phyloP scores from a whole-genome alignment of 2,797 vertebrate species.

The Carduelis carduelis region DNA sequence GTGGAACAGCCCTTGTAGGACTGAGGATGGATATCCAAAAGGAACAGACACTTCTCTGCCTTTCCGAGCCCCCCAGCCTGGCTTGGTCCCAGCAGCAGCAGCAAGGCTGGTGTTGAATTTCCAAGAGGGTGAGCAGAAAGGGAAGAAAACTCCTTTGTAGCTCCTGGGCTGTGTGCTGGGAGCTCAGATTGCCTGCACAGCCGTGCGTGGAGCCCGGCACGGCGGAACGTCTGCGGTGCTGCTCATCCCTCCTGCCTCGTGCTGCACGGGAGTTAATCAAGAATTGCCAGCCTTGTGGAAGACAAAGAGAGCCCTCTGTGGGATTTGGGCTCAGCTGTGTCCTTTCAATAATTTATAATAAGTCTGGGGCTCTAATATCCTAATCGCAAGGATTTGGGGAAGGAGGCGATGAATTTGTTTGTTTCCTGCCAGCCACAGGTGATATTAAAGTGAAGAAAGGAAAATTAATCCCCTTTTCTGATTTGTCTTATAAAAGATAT shows the following conservation, averaged over 20 bases:
- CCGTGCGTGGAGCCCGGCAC: accelerated
- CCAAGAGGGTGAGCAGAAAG: background rate
- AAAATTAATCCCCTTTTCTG: slow-evolving; percentile 36
- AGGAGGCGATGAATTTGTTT: slow-evolving; percentile 29
- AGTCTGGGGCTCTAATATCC: slow-evolving; percentile 20
- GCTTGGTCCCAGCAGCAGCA: background rate
- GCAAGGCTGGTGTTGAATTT: background rate
- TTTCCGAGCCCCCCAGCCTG: background rate
- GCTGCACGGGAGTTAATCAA: background rate
- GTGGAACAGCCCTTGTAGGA: accelerated
- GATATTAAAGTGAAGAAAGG: background rate
- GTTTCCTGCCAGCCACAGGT: slow-evolving; percentile 39
- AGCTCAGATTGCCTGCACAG: background rate
- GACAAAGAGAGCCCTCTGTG: background rate
- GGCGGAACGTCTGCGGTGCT: accelerated
- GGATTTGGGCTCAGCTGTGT: slow-evolving; percentile 42
- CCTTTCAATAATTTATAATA: slow-evolving; percentile 37
- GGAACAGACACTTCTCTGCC: background rate
- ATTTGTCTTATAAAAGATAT: slow-evolving; percentile 36
- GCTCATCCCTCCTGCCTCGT: background rate
- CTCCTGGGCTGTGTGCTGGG: background rate
- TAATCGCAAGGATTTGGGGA: slow-evolving; percentile 25
- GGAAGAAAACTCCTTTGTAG: background rate
- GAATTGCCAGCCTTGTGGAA: background rate
- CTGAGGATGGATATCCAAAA: background rate